phyloP scores from a whole-genome alignment of 2,888 invertebrate genomes.

The Drosophila lutescens region DNA sequence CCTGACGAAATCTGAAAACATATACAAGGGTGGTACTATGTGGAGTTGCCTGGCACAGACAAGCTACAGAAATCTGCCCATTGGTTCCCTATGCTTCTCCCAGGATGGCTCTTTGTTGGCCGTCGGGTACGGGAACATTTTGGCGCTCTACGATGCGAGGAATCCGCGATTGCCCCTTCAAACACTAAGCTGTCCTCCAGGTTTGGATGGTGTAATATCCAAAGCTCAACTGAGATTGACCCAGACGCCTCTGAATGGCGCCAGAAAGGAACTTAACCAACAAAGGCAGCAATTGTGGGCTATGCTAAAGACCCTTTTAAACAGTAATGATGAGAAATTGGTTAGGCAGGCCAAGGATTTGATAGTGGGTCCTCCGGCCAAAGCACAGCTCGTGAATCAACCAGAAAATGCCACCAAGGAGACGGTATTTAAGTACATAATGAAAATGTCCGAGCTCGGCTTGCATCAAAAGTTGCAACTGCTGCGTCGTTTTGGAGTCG shows the following conservation, averaged over 20 bases:
- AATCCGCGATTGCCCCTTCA: constrained; percentile 86
- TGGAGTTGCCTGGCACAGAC: constrained; percentile 89
- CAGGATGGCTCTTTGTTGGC: constrained; percentile 91
- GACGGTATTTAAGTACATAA: constrained; percentile 66
- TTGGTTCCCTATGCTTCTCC: constrained; percentile 88
- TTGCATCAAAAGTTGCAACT: constrained; percentile 82
- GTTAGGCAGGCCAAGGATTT: constrained; percentile 65
- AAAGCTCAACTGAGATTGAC: constrained; percentile 78
- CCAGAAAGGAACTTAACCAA: constrained; percentile 61
- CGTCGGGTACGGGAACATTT: constrained; percentile 87
- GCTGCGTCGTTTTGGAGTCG: constrained; percentile 78
- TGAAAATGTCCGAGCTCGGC: constrained; percentile 78
- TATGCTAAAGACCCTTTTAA: constrained; percentile 74
- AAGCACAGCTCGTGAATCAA: not conserved
- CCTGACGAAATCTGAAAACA: constrained; percentile 86
- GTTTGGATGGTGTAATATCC: constrained; percentile 79
- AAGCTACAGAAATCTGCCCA: constrained; percentile 86
- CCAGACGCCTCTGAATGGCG: constrained; percentile 62
- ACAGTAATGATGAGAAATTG: constrained; percentile 73
- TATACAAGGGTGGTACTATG: constrained; percentile 85
- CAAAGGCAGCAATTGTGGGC: constrained; percentile 73
- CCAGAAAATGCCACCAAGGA: constrained; percentile 49
- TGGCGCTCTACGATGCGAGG: constrained; percentile 89
- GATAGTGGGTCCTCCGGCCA: constrained; percentile 28
- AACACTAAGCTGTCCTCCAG: constrained; percentile 84